These are phyloP conservation scores for Zootoca vivipara DNA, from an alignment of 2,113 vertebrate species.

Conservation along the genomic window DNA sequence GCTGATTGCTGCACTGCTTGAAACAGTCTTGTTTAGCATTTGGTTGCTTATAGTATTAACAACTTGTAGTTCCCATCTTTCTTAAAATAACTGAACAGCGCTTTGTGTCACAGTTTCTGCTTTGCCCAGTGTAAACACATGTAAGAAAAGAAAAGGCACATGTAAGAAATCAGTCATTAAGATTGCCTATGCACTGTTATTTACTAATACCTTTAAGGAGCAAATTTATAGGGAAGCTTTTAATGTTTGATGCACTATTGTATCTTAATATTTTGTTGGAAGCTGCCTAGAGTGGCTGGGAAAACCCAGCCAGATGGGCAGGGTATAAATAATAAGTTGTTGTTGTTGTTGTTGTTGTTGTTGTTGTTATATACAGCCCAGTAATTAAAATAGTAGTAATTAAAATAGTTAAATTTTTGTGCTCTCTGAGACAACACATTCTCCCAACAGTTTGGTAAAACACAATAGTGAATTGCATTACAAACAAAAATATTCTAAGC, in stretches of 20 bases:
- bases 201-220: conserved; percentile 29
- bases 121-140: neutral
- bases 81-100: neutral
- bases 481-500: neutral
- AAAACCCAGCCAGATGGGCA: too few species aligned
- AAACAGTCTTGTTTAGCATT: conserved; percentile 29
- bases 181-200: conserved; percentile 41
- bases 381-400: neutral
- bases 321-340: too few species aligned
- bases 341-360: too few species aligned
- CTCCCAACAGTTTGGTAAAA: conserved; percentile 10
- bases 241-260: too few species aligned
- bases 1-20: conserved; percentile 41
- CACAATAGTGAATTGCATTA: neutral
- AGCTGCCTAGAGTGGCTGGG: too few species aligned
- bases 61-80: neutral
- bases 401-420: neutral
- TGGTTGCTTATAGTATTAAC: neutral
- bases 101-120: conserved; percentile 7
- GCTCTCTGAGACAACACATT: neutral
- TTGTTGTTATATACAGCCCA: neutral
- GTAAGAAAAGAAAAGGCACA: neutral
- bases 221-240: neutral
- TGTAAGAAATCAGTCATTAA: neutral
- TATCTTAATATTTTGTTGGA: too few species aligned